phyloP scores from a whole-genome alignment of 2,797 vertebrate species.

The Halcyon badia region DNA sequence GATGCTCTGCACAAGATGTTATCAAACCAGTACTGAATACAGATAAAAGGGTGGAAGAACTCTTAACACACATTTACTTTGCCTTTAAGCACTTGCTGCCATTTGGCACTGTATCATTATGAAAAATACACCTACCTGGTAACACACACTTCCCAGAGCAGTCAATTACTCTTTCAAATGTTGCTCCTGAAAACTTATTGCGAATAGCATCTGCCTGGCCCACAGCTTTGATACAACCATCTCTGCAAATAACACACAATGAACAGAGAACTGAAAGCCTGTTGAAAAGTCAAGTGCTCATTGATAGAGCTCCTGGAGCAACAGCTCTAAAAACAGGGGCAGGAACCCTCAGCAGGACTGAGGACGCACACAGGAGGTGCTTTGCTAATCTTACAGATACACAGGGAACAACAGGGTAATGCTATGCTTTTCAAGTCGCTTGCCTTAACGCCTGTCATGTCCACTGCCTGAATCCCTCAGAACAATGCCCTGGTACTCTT shows the following conservation, averaged over 20 bases:
- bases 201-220: conserved; percentile 85
- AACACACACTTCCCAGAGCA: conserved; percentile 93
- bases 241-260: conserved; percentile 76
- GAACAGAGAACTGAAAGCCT: neutral
- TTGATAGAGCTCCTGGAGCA: neutral
- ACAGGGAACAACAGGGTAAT: neutral
- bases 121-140: conserved; percentile 83
- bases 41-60: neutral
- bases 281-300: neutral
- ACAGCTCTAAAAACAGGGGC: rapidly evolving
- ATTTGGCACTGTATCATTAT: neutral
- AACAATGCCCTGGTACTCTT: neutral
- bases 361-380: rapidly evolving
- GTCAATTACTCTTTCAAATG: conserved; percentile 90
- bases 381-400: neutral
- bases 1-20: neutral
- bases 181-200: conserved; percentile 80
- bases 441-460: rapidly evolving
- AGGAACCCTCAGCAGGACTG: neutral
- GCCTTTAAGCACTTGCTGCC: neutral
- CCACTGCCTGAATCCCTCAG: neutral
- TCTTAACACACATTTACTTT: neutral
- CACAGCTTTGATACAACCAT: conserved; percentile 90
- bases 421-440: neutral
- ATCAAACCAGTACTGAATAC: neutral